Conservation (phyloP, 2,113 vertebrate species). For the Hypocryptadius cinnamomeus region DNA sequence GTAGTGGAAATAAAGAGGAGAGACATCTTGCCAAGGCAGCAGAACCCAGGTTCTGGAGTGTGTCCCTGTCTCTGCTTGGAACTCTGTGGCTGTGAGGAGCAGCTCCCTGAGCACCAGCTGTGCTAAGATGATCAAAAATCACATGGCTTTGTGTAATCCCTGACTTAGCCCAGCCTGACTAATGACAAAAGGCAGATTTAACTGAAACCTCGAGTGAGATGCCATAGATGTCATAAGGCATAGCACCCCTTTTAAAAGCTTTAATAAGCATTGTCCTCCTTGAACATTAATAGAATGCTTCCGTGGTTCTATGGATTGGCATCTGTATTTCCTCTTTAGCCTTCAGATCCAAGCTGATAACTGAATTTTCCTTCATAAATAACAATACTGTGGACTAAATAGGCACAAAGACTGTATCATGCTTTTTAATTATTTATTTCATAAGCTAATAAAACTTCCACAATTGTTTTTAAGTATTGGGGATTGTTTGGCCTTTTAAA, state of each 20-base stretch:
- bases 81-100: background rate
- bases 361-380: background rate
- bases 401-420: background rate
- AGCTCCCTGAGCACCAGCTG: background rate
- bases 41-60: rapidly evolving
- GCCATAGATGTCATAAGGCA: background rate
- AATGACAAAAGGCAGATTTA: background rate
- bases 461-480: background rate
- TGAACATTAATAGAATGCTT: background rate
- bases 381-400: background rate
- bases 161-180: background rate
- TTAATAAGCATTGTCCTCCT: background rate
- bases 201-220: background rate
- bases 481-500: background rate
- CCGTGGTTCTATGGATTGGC: background rate
- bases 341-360: background rate
- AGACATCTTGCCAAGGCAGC: background rate
- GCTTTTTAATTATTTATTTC: background rate
- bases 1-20: background rate
- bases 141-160: background rate
- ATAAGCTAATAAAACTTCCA: background rate
- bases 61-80: background rate
- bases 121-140: background rate
- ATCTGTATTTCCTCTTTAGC: background rate
- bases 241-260: background rate